Conservation (phyloP, 2,113 vertebrate species). For the Alouatta palliata region DNA sequence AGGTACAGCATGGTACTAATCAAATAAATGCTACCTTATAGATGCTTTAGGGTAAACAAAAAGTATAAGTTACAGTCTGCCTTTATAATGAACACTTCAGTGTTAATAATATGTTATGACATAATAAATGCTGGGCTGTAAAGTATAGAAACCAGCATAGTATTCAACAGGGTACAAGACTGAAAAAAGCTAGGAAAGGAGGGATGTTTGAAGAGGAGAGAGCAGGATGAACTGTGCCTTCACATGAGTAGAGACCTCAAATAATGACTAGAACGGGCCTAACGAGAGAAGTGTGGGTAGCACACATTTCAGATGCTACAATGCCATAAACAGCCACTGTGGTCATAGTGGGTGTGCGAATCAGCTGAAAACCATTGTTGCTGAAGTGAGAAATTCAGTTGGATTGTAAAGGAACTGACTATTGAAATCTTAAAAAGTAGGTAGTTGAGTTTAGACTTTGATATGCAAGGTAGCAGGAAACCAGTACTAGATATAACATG, state of each 20-base stretch:
- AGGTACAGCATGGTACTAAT: background rate
- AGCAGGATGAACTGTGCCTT: background rate
- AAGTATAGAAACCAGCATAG: background rate
- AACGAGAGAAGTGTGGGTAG: background rate
- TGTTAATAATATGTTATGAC: background rate
- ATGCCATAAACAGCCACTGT: background rate
- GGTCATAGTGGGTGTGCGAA: background rate
- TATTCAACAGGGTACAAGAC: background rate
- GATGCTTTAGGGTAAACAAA: background rate
- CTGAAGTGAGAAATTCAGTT: background rate
- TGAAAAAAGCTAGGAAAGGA: background rate
- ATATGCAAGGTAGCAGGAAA: background rate
- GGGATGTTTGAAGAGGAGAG: background rate
- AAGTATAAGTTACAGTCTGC: background rate
- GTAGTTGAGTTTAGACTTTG: background rate
- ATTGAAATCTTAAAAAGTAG: background rate
- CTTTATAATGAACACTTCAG: background rate
- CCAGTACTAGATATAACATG: background rate
- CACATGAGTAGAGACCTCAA: background rate
- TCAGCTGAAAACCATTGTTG: background rate
- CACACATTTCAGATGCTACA: background rate
- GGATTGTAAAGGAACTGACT: slow-evolving; percentile 1
- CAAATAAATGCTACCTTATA: background rate
- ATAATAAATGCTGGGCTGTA: background rate
- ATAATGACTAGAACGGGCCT: background rate